A percentile compares a stretch with the other conserved stretches of the same genome.
Evolutionary conservation across 2,797 vertebrate genomes (phyloP).

Genomic region (Momotus momota): DNA sequence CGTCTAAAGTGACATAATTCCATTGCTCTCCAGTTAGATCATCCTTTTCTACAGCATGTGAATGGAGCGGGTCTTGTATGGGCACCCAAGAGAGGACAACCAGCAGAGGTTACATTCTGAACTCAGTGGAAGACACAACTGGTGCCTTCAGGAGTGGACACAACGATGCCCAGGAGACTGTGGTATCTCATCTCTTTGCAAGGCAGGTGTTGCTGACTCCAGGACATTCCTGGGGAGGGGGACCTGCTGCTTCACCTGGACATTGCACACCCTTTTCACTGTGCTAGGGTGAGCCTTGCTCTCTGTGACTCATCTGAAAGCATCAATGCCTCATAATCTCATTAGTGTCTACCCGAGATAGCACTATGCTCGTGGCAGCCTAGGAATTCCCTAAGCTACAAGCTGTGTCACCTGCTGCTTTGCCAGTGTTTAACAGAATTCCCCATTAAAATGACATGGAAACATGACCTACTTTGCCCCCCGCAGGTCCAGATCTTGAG

Average conservation of each 20-base stretch:
- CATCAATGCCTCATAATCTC: background rate
- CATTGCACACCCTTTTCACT: background rate
- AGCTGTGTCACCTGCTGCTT: background rate
- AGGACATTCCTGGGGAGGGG: background rate
- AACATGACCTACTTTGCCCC: constrained; percentile 91
- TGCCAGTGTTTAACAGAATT: background rate
- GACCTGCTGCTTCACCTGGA: background rate
- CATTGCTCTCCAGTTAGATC: background rate
- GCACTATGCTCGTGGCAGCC: background rate
- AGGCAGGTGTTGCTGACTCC: background rate
- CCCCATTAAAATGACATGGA: background rate
- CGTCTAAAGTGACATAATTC: background rate
- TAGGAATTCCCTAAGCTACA: background rate
- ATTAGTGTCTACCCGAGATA: background rate
- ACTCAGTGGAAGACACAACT: background rate
- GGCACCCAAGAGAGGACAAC: background rate
- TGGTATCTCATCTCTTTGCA: background rate
- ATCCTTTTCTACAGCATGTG: background rate
- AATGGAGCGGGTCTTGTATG: background rate
- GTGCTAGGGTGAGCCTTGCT: background rate
- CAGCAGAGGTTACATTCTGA: background rate
- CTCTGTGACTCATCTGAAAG: background rate
- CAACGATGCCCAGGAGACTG: background rate
- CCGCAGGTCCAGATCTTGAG: constrained; percentile 92
- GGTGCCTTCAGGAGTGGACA: background rate